Conservation (phyloP, 2,888 invertebrate species). For the Anticlea derivata region DNA sequence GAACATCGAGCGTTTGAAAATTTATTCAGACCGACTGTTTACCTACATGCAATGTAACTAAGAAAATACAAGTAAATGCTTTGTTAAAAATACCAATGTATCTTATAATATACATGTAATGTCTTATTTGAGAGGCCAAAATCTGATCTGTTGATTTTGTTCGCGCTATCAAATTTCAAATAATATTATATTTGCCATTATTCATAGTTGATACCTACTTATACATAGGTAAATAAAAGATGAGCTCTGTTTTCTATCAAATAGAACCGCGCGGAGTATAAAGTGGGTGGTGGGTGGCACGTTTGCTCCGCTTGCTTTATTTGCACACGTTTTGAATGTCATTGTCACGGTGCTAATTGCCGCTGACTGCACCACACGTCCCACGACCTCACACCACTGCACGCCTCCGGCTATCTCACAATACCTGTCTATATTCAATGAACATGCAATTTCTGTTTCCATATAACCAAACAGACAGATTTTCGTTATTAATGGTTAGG, state of each 20-base stretch:
- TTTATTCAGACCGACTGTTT: slow-evolving; percentile 23
- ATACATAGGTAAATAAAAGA: no score
- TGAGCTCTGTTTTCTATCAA: neutral
- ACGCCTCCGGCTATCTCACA: slow-evolving; percentile 43
- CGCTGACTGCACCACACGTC: slow-evolving; percentile 46
- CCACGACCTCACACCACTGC: slow-evolving; percentile 36
- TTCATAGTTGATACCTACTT: no score
- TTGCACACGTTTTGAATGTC: slow-evolving; percentile 80
- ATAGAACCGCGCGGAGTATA: slow-evolving; percentile 17
- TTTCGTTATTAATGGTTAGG: slow-evolving; percentile 51
- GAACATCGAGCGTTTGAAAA: slow-evolving; percentile 38
- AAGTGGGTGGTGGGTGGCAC: slow-evolving; percentile 38
- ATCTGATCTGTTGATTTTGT: no score
- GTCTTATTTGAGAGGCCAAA: no score
- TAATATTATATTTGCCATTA: no score
- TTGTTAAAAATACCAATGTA: no score
- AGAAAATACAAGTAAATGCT: neutral
- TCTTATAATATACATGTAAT: no score
- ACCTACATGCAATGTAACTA: slow-evolving; percentile 7
- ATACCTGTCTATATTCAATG: slow-evolving; percentile 45
- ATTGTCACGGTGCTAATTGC: slow-evolving; percentile 78
- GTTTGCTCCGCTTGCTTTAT: slow-evolving; percentile 56
- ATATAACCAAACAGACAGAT: slow-evolving; percentile 30
- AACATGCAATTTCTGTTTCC: slow-evolving; percentile 48
- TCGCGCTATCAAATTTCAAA: no score